Evolutionary conservation across 2,888 invertebrate species (phyloP), one percentile per base, ranked within the genome.

Genomic region (Cordilura impudica): DNA sequence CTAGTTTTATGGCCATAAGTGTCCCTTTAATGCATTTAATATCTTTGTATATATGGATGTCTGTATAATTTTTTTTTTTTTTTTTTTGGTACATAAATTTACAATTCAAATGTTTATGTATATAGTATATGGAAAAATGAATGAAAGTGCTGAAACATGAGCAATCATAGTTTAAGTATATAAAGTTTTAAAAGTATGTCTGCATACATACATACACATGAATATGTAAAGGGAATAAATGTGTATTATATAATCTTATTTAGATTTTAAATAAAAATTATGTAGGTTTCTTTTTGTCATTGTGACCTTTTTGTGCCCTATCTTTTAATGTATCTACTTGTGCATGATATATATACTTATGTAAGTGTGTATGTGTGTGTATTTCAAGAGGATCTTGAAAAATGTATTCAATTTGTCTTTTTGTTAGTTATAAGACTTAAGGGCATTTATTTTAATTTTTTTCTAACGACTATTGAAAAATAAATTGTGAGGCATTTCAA

Each of bases 151-250:
- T 23, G 26, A 66, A 60, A 74, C 58, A 23, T 53, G 66, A 74
- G 66, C 60, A 67, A 31, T 45, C 60, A 60, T 60, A 53, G 45
- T 53, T 74, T 67, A 47, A 18, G 14, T 3, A 29, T 60, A 60
- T 60, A n/a, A n/a, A n/a, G n/a, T n/a, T n/a, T n/a, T n/a, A n/a
- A n/a, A n/a, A n/a, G n/a, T n/a, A n/a, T n/a, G n/a, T n/a, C n/a
- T n/a, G n/a, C n/a, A n/a, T n/a, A n/a, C n/a, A n/a, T n/a, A n/a
- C n/a, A n/a, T n/a, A n/a, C n/a, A n/a, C n/a, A n/a, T n/a, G n/a
- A n/a, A n/a, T n/a, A n/a, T n/a, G n/a, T n/a, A n/a, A n/a, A n/a
- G n/a, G n/a, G n/a, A n/a, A n/a, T n/a, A n/a, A n/a, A n/a, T n/a
- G 1, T 4, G 4, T 39, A n/a, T 12, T 39, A 35, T 39, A 39